A percentile compares a stretch with the other conserved stretches of the same genome.
phyloP scores from a whole-genome alignment of 53 echinoderm and acorn worm species.

The Holothuria scabra region DNA sequence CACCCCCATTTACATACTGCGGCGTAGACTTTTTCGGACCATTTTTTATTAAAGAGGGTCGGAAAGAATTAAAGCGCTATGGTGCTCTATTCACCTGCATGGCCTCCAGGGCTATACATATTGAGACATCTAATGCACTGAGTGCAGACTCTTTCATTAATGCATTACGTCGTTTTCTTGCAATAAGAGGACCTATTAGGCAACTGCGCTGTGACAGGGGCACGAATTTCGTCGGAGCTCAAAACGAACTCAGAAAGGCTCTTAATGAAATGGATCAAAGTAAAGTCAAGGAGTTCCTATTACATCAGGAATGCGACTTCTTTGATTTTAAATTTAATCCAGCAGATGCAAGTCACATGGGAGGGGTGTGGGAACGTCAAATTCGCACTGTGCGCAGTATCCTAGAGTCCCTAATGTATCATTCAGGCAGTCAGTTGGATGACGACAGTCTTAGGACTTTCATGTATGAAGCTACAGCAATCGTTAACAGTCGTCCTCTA shows the following conservation, averaged over 20 bases:
- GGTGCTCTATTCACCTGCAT: too few species aligned
- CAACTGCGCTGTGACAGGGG: too few species aligned
- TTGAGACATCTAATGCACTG: constrained; percentile 58
- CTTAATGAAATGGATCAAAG: too few species aligned
- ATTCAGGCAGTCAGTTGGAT: constrained; percentile 48
- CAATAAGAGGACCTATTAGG: too few species aligned
- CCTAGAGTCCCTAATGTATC: constrained; percentile 30
- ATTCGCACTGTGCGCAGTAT: constrained; percentile 52
- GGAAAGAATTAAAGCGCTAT: constrained; percentile 68
- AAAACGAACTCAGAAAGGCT: too few species aligned
- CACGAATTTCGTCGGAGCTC: too few species aligned
- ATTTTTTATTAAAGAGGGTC: constrained; percentile 62
- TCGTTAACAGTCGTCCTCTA: too few species aligned
- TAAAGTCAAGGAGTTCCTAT: too few species aligned
- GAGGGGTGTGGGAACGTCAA: constrained; percentile 60
- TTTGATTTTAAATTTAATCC: too few species aligned
- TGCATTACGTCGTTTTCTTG: constrained; percentile 68
- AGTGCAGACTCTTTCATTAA: constrained; percentile 72
- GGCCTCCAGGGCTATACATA: constrained; percentile 77
- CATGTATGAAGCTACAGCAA: too few species aligned
- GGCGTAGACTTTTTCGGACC: constrained; percentile 79
- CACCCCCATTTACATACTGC: constrained; percentile 62
- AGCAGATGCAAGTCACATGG: too few species aligned
- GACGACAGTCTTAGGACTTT: constrained; percentile 53
- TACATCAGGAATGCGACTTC: too few species aligned